Conservation (phyloP, 1,140 invertebrate species). For the Caerostris darwini region DNA sequence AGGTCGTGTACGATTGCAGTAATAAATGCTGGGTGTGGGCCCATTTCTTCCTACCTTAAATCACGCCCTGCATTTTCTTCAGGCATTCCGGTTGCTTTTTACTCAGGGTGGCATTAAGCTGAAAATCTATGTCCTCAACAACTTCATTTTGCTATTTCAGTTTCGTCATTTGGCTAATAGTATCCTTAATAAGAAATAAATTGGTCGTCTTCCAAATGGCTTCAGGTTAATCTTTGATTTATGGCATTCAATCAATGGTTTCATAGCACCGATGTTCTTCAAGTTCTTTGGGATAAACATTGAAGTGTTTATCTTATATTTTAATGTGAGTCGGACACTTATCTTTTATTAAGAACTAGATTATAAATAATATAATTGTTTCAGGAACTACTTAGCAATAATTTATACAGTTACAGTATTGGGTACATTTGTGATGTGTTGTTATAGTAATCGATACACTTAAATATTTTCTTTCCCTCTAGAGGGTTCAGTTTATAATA, state of each 20-base stretch:
- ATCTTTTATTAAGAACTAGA: too few species aligned
- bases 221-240: slow-evolving; percentile 24
- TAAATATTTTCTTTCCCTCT: too few species aligned
- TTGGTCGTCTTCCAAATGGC: not conserved
- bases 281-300: too few species aligned
- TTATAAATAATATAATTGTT: too few species aligned
- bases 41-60: not conserved
- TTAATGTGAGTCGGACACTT: too few species aligned
- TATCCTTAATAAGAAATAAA: slow-evolving; percentile 42
- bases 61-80: not conserved
- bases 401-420: too few species aligned
- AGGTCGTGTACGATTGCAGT: slow-evolving; percentile 2
- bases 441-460: too few species aligned
- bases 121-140: not conserved
- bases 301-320: too few species aligned
- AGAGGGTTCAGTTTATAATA: too few species aligned
- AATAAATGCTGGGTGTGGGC: slow-evolving; percentile 45
- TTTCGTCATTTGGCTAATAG: not conserved
- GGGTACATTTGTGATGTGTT: too few species aligned
- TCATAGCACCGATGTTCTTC: too few species aligned
- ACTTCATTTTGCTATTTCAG: not conserved
- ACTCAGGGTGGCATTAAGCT: not conserved
- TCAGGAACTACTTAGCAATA: too few species aligned
- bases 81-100: not conserved
- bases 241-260: not conserved